Conservation (phyloP, 2,888 invertebrate genomes). For the Patella depressa region DNA sequence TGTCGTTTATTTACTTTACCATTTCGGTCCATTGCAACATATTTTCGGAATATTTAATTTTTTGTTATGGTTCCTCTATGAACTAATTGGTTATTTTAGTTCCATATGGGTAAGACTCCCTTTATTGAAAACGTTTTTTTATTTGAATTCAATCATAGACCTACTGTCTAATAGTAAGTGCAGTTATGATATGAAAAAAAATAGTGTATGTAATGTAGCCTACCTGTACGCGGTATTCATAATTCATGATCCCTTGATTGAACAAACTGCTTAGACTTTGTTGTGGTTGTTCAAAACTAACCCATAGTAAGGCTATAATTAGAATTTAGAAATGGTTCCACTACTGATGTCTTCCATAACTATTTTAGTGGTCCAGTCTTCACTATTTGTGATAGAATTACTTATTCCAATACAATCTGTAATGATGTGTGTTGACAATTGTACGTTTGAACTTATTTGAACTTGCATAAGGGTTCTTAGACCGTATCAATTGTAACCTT, state of each 20-base stretch:
- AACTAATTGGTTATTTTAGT: conserved; percentile 66
- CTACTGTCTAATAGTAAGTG: not conserved
- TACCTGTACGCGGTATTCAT: no score
- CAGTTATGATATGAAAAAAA: not conserved
- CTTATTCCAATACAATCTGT: no score
- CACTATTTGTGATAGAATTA: no score
- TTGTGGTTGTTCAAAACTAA: not conserved
- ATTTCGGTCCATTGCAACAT: conserved; percentile 77
- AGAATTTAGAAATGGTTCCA: no score
- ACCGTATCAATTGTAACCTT: no score
- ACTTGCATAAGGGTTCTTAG: no score
- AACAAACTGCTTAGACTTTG: not conserved
- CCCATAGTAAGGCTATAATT: not conserved
- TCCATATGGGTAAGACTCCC: conserved; percentile 66
- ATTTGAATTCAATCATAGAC: not conserved
- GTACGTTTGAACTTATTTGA: no score
- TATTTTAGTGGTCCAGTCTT: no score
- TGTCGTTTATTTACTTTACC: conserved; percentile 78
- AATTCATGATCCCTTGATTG: no score
- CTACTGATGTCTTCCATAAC: no score
- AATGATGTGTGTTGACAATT: no score
- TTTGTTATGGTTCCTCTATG: conserved; percentile 57
- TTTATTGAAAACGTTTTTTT: not conserved
- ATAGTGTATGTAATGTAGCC: no score
- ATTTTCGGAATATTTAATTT: conserved; percentile 49